A percentile compares a stretch with the other conserved stretches of the same genome.
phyloP scores from a whole-genome alignment of 2,888 invertebrate species.

The Drosophila flavopinicola region DNA sequence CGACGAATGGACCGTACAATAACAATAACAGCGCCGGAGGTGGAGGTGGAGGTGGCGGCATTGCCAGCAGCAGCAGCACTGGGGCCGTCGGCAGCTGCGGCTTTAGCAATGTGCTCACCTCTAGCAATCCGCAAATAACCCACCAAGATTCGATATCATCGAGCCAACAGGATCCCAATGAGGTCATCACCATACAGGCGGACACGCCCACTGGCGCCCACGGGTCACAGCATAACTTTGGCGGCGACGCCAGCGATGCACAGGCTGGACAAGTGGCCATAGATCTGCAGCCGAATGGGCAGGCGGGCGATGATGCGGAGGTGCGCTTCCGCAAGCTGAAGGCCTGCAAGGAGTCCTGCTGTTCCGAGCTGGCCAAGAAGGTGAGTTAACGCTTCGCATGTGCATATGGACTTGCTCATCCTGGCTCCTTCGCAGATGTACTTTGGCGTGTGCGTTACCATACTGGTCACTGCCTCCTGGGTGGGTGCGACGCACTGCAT shows the following conservation, averaged over 20 bases:
- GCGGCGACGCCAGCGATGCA: conserved; percentile 65
- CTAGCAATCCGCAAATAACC: conserved; percentile 85
- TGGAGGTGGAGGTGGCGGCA: conserved; percentile 29
- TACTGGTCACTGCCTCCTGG: conserved; percentile 95
- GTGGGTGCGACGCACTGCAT: conserved; percentile 96
- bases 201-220: conserved; percentile 71
- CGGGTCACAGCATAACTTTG: conserved; percentile 62
- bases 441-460: conserved; percentile 93
- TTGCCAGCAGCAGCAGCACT: conserved; percentile 34
- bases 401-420: too few species aligned
- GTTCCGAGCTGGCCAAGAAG: conserved; percentile 93
- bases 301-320: conserved; percentile 67
- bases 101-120: conserved; percentile 85
- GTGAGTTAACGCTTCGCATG: conserved; percentile 84
- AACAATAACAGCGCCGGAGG: conserved; percentile 36
- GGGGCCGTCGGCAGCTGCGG: conserved; percentile 66
- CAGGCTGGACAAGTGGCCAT: conserved; percentile 67
- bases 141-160: conserved; percentile 86
- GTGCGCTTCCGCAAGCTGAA: conserved; percentile 81
- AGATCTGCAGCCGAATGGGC: conserved; percentile 72
- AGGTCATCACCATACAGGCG: conserved; percentile 83
- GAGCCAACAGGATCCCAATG: conserved; percentile 87
- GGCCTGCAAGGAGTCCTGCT: conserved; percentile 90
- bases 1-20: conserved; percentile 85
- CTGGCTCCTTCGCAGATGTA: conserved; percentile 91